Conservation (phyloP, 2,113 vertebrate species). For the Carassius gibelio region DNA sequence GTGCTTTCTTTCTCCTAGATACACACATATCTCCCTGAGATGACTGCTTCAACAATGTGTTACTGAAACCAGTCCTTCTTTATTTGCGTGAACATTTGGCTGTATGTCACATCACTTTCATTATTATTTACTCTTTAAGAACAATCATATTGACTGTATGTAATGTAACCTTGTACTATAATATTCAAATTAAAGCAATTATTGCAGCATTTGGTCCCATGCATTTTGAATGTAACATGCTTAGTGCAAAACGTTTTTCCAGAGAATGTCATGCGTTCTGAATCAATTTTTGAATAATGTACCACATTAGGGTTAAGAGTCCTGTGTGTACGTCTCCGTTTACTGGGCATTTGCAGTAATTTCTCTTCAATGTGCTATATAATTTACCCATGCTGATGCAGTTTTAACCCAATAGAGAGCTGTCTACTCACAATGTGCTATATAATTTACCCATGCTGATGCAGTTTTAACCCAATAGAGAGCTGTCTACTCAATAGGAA, state of each 20-base stretch:
- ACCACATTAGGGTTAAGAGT: background rate
- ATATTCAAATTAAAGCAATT: background rate
- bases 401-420: background rate
- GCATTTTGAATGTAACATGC: background rate
- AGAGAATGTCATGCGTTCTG: background rate
- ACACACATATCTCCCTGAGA: too few species aligned
- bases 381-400: conserved; percentile 22
- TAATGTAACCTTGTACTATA: background rate
- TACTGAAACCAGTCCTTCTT: too few species aligned
- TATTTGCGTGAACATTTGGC: too few species aligned
- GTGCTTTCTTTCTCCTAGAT: too few species aligned
- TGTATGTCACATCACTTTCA: too few species aligned
- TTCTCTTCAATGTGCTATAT: background rate
- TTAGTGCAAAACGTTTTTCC: background rate
- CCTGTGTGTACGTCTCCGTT: background rate
- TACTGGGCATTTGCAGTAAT: background rate
- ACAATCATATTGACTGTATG: background rate
- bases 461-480: conserved; percentile 3
- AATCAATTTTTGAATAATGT: background rate
- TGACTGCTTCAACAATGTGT: too few species aligned
- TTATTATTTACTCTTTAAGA: too few species aligned
- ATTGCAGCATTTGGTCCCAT: background rate
- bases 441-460: conserved; percentile 19
- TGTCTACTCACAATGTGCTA: background rate
- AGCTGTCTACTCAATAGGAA: background rate